A percentile compares a stretch with the other conserved stretches of the same genome.
Evolutionary conservation across 2,888 invertebrate species (phyloP).

Genomic region (Mystacides longicornis): DNA sequence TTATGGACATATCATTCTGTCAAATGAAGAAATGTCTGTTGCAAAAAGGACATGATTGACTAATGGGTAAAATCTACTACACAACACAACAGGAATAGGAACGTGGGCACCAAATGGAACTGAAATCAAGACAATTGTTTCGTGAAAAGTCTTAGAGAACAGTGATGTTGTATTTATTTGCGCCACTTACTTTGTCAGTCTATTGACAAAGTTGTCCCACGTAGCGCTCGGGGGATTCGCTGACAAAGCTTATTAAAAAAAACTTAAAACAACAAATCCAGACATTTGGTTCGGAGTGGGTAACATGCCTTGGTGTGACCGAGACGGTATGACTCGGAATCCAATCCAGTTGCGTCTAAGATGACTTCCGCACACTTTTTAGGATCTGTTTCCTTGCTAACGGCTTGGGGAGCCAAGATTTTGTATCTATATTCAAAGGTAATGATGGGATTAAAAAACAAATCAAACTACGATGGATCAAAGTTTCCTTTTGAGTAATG

Average conservation of each 20-base stretch:
- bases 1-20: neutral
- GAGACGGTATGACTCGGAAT: conserved; percentile 87
- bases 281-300: too few relatives aligned
- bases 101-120: neutral
- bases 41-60: neutral
- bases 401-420: conserved; percentile 92
- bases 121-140: neutral
- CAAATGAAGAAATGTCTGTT: neutral
- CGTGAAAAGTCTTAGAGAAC: neutral
- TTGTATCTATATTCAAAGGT: conserved; percentile 76
- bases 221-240: neutral
- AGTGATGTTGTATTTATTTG: neutral
- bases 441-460: conserved; percentile 13
- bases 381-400: conserved; percentile 65
- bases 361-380: conserved; percentile 79
- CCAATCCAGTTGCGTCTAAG: conserved; percentile 77
- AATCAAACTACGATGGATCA: too few relatives aligned
- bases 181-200: conserved; percentile 18
- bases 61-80: neutral
- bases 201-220: conserved; percentile 17
- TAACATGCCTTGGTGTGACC: conserved; percentile 97
- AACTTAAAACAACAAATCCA: conserved; percentile 1
- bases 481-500: too few relatives aligned
- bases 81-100: neutral
- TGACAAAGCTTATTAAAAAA: neutral